Evolutionary conservation across 2,797 vertebrate species (phyloP).

Genomic region (Mormyrops attenuatus): DNA sequence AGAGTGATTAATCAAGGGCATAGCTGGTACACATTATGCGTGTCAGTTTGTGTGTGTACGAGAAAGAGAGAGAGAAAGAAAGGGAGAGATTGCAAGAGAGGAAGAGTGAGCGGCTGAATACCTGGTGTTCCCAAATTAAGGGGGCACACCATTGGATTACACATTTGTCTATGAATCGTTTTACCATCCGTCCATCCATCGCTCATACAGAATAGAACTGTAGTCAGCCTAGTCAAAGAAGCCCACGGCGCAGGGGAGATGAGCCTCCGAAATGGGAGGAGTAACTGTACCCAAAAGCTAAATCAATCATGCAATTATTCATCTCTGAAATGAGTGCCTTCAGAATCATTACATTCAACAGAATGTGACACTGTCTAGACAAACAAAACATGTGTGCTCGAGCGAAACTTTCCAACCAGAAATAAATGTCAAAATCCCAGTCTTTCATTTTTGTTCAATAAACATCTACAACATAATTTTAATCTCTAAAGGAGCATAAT

Average conservation of each 20-base stretch:
- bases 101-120: not conserved
- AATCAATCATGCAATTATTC: not conserved
- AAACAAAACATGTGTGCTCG: not conserved
- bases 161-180: not conserved
- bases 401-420: not conserved
- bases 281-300: not conserved
- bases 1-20: slow-evolving; percentile 44
- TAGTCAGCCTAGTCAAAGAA: not conserved
- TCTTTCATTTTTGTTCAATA: not conserved
- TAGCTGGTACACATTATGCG: slow-evolving; percentile 25
- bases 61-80: not conserved
- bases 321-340: not conserved
- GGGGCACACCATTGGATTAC: not conserved
- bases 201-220: not conserved
- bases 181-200: not conserved
- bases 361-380: not conserved
- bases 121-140: not conserved
- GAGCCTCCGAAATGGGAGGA: not conserved
- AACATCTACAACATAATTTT: not conserved
- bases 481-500: not conserved
- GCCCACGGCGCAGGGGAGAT: not conserved
- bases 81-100: not conserved
- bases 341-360: not conserved
- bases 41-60: slow-evolving; percentile 27
- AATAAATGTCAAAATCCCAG: not conserved